Conservation (phyloP, 2,888 invertebrate species). For the Cataglyphis rosenhaueri region DNA sequence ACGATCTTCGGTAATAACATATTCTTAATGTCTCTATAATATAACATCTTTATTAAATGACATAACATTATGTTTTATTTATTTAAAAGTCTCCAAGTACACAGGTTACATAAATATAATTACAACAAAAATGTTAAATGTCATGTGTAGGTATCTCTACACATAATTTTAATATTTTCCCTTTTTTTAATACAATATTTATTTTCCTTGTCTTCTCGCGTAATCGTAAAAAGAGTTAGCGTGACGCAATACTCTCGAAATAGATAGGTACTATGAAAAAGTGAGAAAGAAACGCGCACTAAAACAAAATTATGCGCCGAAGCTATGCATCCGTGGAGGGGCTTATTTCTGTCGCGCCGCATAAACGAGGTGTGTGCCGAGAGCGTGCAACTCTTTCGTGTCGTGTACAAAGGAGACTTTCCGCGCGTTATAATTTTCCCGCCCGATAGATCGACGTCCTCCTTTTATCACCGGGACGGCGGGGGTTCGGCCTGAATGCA, state of each 20-base stretch:
- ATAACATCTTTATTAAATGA: background rate
- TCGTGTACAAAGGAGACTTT: slow-evolving; percentile 46
- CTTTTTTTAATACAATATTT: background rate
- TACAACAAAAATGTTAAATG: background rate
- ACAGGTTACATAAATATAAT: background rate
- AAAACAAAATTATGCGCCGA: slow-evolving; percentile 29
- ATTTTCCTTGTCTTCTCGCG: background rate
- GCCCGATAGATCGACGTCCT: slow-evolving; percentile 45
- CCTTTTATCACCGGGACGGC: slow-evolving; percentile 19
- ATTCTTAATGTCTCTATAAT: background rate
- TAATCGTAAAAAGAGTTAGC: slow-evolving; percentile 16
- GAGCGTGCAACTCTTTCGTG: slow-evolving; percentile 35
- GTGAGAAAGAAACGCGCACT: background rate
- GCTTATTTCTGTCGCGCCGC: slow-evolving; percentile 42
- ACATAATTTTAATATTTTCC: background rate
- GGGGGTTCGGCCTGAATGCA: slow-evolving; percentile 22
- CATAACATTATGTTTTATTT: background rate
- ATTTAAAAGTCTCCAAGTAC: background rate
- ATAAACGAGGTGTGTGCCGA: slow-evolving; percentile 15
- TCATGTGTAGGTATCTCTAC: too few species aligned
- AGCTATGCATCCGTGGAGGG: slow-evolving; percentile 44
- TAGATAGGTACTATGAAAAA: background rate
- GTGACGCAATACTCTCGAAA: slow-evolving; percentile 9
- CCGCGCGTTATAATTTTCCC: slow-evolving; percentile 49
- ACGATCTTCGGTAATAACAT: background rate